phyloP scores from a whole-genome alignment of 2,888 invertebrate genomes.

The Oxycera nigricornis region DNA sequence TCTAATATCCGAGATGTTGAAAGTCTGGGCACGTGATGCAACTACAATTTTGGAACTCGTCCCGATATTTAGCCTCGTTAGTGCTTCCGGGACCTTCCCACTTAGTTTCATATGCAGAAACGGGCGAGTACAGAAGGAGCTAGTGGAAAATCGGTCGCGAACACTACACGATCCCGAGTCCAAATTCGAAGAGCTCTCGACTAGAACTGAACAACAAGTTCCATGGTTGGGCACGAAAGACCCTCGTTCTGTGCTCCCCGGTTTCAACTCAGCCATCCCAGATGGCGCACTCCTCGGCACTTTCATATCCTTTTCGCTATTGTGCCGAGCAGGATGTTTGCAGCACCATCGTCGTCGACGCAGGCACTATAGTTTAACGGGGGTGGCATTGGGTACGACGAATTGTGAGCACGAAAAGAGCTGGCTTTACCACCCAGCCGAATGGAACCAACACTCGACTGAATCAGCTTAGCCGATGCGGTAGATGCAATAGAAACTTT shows the following conservation, averaged over 20 bases:
- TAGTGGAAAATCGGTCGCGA: neutral
- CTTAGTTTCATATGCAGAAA: neutral
- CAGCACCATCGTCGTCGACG: conserved; percentile 5
- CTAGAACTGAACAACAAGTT: conserved; percentile 43
- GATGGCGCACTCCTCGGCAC: neutral
- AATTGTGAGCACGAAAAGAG: too few relatives aligned
- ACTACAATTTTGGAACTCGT: conserved; percentile 1
- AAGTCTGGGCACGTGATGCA: conserved; percentile 5
- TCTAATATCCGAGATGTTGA: neutral
- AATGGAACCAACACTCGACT: neutral
- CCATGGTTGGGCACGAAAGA: conserved; percentile 38
- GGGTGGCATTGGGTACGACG: neutral
- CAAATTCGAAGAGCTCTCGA: conserved; percentile 44
- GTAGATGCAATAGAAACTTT: conserved; percentile 19
- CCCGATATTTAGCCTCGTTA: neutral
- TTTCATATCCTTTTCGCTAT: neutral
- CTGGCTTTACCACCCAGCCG: neutral
- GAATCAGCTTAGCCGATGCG: neutral
- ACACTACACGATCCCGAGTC: neutral
- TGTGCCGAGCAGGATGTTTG: conserved; percentile 13
- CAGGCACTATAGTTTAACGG: neutral
- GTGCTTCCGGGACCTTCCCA: neutral
- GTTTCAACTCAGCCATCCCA: neutral
- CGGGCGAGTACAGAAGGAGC: neutral
- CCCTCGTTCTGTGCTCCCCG: conserved; percentile 18